These are phyloP conservation scores for Diarsia rubi DNA, from an alignment of 2,888 invertebrate genomes.

Conservation along the genomic window DNA sequence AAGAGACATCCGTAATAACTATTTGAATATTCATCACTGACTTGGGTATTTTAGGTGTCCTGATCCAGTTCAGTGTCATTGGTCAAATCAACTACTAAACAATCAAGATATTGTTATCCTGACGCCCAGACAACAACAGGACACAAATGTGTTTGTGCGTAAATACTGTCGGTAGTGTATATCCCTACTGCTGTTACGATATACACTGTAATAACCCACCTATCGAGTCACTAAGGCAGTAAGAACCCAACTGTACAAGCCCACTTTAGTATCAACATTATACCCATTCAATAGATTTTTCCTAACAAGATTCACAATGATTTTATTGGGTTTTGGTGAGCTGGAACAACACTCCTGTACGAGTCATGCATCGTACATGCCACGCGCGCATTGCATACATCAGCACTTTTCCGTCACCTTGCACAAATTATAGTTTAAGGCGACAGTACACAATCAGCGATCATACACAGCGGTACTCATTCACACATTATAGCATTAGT, in stretches of 20 bases:
- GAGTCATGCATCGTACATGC: too few relatives aligned
- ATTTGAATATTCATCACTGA: background rate
- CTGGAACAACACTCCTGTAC: too few relatives aligned
- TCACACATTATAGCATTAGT: too few relatives aligned
- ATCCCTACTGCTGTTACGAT: background rate
- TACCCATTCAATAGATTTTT: constrained; percentile 1
- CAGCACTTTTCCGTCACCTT: too few relatives aligned
- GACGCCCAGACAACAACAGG: background rate
- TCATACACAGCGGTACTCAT: too few relatives aligned
- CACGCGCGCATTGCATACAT: too few relatives aligned
- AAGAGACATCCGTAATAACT: background rate
- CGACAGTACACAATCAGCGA: too few relatives aligned
- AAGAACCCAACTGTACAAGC: constrained; percentile 23
- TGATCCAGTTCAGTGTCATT: background rate
- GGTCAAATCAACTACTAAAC: background rate
- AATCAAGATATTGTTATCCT: background rate
- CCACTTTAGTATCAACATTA: constrained; percentile 26
- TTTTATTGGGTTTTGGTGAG: background rate
- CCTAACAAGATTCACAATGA: background rate
- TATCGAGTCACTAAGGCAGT: background rate
- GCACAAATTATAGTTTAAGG: too few relatives aligned
- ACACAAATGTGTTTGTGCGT: background rate
- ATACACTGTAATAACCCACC: background rate
- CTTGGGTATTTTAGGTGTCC: background rate
- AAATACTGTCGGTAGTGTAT: background rate